phyloP scores from a whole-genome alignment of 2,113 vertebrate species.

The Caranx ignobilis region DNA sequence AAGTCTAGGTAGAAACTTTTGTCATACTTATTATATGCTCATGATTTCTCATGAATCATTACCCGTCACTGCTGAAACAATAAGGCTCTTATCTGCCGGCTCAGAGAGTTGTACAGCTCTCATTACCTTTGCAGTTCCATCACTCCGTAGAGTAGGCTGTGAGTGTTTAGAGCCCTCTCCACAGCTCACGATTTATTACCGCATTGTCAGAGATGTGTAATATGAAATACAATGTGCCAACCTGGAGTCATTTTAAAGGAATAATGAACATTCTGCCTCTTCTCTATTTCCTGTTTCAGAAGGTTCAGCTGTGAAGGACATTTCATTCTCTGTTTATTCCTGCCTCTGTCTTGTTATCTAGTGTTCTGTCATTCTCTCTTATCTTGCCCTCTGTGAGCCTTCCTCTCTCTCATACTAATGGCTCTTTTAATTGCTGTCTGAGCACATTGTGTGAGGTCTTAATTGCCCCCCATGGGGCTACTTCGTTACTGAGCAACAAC shows the following conservation, averaged over 20 bases:
- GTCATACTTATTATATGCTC: neutral
- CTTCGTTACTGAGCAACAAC: conserved; percentile 54
- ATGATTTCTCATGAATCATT: conserved; percentile 25
- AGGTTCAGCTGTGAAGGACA: conserved; percentile 34
- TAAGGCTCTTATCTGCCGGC: conserved; percentile 13
- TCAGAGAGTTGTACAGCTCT: conserved; percentile 26
- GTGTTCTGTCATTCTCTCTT: conserved; percentile 46
- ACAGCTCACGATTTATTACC: conserved; percentile 33
- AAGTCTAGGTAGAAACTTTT: neutral
- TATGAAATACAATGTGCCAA: conserved; percentile 43
- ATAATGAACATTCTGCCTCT: conserved; percentile 31
- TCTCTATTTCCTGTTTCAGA: conserved; percentile 9
- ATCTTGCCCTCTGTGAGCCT: conserved; percentile 43
- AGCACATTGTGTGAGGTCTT: conserved; percentile 69
- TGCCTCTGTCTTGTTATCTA: conserved; percentile 58
- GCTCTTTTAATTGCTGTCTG: conserved; percentile 77
- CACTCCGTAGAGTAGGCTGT: conserved; percentile 36
- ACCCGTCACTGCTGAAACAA: conserved; percentile 40
- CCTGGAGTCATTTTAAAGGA: conserved; percentile 29
- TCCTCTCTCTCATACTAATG: conserved; percentile 51
- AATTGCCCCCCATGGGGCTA: conserved; percentile 72
- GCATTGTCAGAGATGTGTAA: conserved; percentile 21
- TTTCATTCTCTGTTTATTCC: conserved; percentile 31
- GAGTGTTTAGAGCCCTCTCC: conserved; percentile 28
- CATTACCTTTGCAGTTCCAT: conserved; percentile 22